Evolutionary conservation across 2,888 invertebrate species (phyloP), one percentile per base, ranked within the genome.

Genomic region (Erebia epiphron): DNA sequence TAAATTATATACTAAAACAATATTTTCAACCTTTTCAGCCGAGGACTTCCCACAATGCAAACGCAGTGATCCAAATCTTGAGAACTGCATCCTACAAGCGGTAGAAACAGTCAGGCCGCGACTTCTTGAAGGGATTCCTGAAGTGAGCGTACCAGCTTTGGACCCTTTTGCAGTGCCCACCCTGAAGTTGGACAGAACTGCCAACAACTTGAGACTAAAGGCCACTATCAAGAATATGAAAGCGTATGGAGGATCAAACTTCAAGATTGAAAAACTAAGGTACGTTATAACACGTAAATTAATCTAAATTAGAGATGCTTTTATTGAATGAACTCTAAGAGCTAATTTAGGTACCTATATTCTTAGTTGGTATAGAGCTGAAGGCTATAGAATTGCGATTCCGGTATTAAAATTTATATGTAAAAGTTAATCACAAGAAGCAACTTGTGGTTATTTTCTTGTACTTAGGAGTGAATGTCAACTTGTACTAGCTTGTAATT

Each of bases 91-190:
- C 0, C 87, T 92, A 73, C 84, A 94, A 16, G 94, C 95, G 1
- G 89, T 97, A 10, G 95, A 96, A 68, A 85, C 85, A 0, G 86
- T 96, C 70, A 90, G 93, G 67, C 95, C 95, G 0, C 90, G 93
- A 35, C 86, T 96, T 41, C 86, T 89, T 11, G 83, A 90, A 60
- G 96, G 96, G 2, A 95, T 96, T 68, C 95, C 95, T 0, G 95
- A 95, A 79, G 86, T 96, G 4, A 93, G 94, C 73, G 93, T 96
- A 26, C 96, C 96, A 1, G 86, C 95, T 0, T 88, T 95, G 74
- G 97, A 97, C 74, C 97, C 97, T 0, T 94, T 97, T 75, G 87
- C 85, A 11, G 91, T 97, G 14, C 96, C 96, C 0, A 94, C 95
- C 67, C 90, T 97, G 73, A 95, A 95, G 77, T 94, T 97, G 75